phyloP scores from a whole-genome alignment of 2,113 vertebrate genomes.

The Cynocephalus volans region DNA sequence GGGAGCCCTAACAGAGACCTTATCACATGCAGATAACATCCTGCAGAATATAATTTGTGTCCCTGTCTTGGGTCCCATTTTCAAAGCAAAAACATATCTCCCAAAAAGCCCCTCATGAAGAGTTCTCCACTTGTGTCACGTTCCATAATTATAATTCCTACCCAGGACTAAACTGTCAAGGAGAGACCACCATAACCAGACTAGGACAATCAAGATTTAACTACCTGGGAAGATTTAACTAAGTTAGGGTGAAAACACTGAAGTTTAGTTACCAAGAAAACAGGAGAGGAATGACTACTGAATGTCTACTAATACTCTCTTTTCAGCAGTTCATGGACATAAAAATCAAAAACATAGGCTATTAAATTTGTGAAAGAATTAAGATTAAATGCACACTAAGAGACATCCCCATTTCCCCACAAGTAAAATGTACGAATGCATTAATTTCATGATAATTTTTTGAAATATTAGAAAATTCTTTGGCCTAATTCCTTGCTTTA shows the following conservation, averaged over 20 bases:
- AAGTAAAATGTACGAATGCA: not conserved
- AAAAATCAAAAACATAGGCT: not conserved
- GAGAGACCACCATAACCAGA: not conserved
- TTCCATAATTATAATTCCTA: not conserved
- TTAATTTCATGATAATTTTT: not conserved
- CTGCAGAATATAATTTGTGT: not conserved
- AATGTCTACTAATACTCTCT: not conserved
- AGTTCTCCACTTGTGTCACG: not conserved
- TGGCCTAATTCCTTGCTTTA: conserved; percentile 4
- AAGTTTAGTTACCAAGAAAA: conserved; percentile 21
- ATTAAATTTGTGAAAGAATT: conserved; percentile 9
- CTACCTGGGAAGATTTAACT: not conserved
- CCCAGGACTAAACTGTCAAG: not conserved
- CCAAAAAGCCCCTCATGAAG: not conserved
- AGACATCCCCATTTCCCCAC: not conserved
- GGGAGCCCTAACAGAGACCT: not conserved
- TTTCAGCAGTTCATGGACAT: not conserved
- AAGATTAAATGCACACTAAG: not conserved
- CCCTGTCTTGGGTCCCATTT: not conserved
- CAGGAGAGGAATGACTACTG: not conserved
- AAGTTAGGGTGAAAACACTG: not conserved
- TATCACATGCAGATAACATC: not conserved
- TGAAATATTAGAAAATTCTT: conserved; percentile 18
- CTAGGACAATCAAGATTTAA: not conserved
- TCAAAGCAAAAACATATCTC: conserved; percentile 29